Evolutionary conservation across 2,888 invertebrate genomes (phyloP).

Genomic region (Caenorhabditis imperialis): DNA sequence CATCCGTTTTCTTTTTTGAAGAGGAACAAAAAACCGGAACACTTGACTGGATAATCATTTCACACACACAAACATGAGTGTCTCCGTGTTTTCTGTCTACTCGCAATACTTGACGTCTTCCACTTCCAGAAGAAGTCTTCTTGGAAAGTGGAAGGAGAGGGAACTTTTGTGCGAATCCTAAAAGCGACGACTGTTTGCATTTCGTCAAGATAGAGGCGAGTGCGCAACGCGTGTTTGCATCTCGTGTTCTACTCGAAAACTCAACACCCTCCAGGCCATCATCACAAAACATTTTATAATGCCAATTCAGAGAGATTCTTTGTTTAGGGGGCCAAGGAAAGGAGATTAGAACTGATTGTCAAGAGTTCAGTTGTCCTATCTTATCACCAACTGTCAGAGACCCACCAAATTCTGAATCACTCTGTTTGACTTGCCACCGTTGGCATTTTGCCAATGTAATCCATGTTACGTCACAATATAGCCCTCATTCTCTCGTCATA

Average conservation of each 20-base stretch:
- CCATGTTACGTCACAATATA: slow-evolving; percentile 39
- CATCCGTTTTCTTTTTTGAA: slow-evolving; percentile 18
- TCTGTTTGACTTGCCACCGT: not conserved
- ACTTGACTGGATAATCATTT: slow-evolving; percentile 46
- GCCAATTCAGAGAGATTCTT: slow-evolving; percentile 4
- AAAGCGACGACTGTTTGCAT: slow-evolving; percentile 31
- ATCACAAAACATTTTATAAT: slow-evolving; percentile 47
- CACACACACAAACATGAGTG: not conserved
- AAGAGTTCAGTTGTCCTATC: too few relatives aligned
- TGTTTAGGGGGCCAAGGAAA: too few relatives aligned
- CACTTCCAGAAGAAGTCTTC: too few relatives aligned
- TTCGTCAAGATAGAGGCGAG: slow-evolving; percentile 11
- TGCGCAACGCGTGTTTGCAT: slow-evolving; percentile 48
- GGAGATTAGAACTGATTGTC: too few relatives aligned
- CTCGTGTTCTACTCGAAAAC: slow-evolving; percentile 57
- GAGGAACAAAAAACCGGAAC: slow-evolving; percentile 32
- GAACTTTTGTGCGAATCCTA: not conserved
- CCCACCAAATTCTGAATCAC: not conserved
- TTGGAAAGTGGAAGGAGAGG: too few relatives aligned
- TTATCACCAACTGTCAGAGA: too few relatives aligned
- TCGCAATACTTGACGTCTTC: too few relatives aligned
- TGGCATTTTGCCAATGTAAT: slow-evolving; percentile 17
- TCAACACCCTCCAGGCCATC: slow-evolving; percentile 36
- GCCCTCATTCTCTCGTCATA: slow-evolving; percentile 13
- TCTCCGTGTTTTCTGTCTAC: too few relatives aligned